Evolutionary conservation across 2,888 invertebrate species (phyloP).

Genomic region (Agriopis marginaria): DNA sequence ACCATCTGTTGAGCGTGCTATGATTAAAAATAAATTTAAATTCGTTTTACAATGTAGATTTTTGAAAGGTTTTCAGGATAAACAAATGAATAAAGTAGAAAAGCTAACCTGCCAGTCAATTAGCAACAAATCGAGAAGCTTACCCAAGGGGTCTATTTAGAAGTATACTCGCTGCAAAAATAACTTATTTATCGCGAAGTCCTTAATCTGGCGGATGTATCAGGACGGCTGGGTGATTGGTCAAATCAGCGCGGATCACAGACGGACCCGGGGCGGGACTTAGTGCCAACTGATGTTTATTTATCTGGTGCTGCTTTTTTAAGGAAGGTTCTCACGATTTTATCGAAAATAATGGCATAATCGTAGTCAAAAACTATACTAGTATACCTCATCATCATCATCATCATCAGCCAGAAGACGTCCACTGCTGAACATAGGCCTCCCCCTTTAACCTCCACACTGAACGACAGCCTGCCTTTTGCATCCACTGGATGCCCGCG

Average conservation of each 20-base stretch:
- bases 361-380: too few relatives aligned
- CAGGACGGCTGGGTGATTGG: constrained; percentile 67
- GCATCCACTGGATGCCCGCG: too few relatives aligned
- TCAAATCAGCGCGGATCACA: constrained; percentile 81
- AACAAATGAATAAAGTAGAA: background rate
- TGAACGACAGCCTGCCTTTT: too few relatives aligned
- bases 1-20: too few relatives aligned
- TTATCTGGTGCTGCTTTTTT: constrained; percentile 52
- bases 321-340: constrained; percentile 33
- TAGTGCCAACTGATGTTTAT: constrained; percentile 53
- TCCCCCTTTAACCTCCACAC: too few relatives aligned
- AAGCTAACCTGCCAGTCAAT: constrained; percentile 19
- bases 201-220: constrained; percentile 36
- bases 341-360: background rate
- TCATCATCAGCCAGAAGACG: too few relatives aligned
- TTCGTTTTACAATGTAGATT: too few relatives aligned
- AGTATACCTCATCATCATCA: too few relatives aligned
- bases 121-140: constrained; percentile 19
- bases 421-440: too few relatives aligned
- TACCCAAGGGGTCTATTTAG: constrained; percentile 21
- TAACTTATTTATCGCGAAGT: constrained; percentile 35
- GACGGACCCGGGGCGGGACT: constrained; percentile 59
- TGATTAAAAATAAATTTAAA: too few relatives aligned
- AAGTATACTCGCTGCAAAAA: constrained; percentile 27
- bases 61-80: too few relatives aligned